These are phyloP conservation scores for Anguilla pacifica DNA, from an alignment of 2,797 vertebrate species.

Conservation along the genomic window DNA sequence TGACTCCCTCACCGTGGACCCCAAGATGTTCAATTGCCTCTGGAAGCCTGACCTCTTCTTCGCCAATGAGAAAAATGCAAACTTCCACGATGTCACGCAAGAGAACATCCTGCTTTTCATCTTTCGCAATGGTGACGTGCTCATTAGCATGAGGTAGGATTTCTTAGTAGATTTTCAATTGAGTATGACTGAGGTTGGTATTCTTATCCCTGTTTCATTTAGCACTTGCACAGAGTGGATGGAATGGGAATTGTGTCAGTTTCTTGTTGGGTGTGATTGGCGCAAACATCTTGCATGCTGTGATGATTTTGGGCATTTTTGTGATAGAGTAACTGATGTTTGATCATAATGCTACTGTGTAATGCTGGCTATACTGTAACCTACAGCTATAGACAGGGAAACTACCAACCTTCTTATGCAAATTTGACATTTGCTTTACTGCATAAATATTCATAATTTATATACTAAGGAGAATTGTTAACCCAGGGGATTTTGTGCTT, in stretches of 20 bases:
- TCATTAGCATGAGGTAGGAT: constrained; percentile 93
- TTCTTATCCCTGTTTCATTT: not conserved
- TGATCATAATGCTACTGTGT: not conserved
- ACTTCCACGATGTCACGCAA: constrained; percentile 96
- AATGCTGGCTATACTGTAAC: too few relatives aligned
- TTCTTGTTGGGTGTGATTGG: not conserved
- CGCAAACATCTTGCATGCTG: not conserved
- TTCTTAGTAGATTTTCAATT: too few relatives aligned
- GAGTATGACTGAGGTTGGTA: not conserved
- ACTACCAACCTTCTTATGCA: too few relatives aligned
- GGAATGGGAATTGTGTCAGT: not conserved
- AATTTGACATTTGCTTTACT: too few relatives aligned
- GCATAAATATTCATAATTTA: not conserved
- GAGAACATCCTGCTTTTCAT: constrained; percentile 98
- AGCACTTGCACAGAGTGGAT: not conserved
- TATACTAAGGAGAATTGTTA: not conserved
- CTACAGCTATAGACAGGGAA: too few relatives aligned
- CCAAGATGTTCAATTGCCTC: constrained; percentile 96
- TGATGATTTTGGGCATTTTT: not conserved
- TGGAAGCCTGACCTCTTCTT: constrained; percentile 99
- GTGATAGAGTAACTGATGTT: not conserved
- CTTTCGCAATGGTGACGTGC: constrained; percentile 91
- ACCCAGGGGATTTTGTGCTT: not conserved
- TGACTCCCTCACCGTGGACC: constrained; percentile 89
- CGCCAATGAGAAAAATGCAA: constrained; percentile 96